Evolutionary conservation across 30 jellyfish, hydroid and myxozoan genomes (phyloP).

Genomic region (Sanderia malayensis): DNA sequence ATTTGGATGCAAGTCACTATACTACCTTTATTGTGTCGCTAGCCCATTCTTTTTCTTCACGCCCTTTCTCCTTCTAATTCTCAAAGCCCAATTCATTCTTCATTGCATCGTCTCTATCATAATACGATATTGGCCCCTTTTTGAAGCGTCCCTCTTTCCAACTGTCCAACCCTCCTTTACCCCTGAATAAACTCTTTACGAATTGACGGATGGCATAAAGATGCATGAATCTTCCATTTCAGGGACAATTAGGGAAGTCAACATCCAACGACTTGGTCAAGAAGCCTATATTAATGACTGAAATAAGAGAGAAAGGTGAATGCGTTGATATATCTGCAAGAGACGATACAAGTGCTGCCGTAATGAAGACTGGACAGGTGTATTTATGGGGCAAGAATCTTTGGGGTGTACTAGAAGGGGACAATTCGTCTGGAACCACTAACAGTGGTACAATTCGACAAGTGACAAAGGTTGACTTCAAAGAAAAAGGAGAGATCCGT

Average conservation of each 20-base stretch:
- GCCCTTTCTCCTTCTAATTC: too few relatives aligned
- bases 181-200: too few relatives aligned
- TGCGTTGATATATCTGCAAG: slow-evolving; percentile 33
- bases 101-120: too few relatives aligned
- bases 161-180: too few relatives aligned
- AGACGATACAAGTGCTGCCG: slow-evolving; percentile 46
- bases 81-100: too few relatives aligned
- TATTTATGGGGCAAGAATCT: slow-evolving; percentile 56
- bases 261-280: not conserved
- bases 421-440: not conserved
- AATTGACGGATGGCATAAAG: too few relatives aligned
- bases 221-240: too few relatives aligned
- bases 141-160: too few relatives aligned
- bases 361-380: slow-evolving; percentile 24
- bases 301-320: not conserved
- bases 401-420: slow-evolving; percentile 51
- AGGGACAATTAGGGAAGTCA: slow-evolving; percentile 43
- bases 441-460: slow-evolving; percentile 28
- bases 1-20: too few relatives aligned
- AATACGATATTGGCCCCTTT: too few relatives aligned
- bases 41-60: too few relatives aligned
- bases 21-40: too few relatives aligned
- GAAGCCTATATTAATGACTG: slow-evolving; percentile 14
- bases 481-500: not conserved
- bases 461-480: not conserved